A percentile compares a stretch with the other conserved stretches of the same genome.
phyloP scores from a whole-genome alignment of 1,140 invertebrate species.

The Holotrichia oblita region DNA sequence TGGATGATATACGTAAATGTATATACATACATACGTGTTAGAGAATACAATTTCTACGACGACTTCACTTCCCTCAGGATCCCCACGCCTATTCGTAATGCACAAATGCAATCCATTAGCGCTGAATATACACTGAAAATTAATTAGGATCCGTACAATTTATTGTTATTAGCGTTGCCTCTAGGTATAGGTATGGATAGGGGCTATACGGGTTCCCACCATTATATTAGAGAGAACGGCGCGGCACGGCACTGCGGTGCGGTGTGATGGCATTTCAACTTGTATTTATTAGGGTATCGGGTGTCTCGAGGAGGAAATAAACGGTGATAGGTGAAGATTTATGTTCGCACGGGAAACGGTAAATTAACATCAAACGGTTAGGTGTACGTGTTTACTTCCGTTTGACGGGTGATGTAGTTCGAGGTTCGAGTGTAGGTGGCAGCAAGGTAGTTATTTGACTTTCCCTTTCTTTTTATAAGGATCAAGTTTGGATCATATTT shows the following conservation, averaged over 20 bases:
- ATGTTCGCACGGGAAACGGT: not conserved
- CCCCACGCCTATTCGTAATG: not conserved
- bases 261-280: not conserved
- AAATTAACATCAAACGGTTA: slow-evolving; percentile 17
- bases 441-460: too few species aligned
- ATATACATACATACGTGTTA: too few species aligned
- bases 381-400: not conserved
- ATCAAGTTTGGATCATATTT: too few species aligned
- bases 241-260: not conserved
- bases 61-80: too few species aligned
- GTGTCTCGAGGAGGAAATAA: not conserved
- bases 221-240: slow-evolving; percentile 1
- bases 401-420: slow-evolving; percentile 15
- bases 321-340: slow-evolving; percentile 20
- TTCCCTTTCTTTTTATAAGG: too few species aligned
- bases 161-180: not conserved
- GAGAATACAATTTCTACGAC: too few species aligned
- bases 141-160: not conserved
- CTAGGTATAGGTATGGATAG: not conserved
- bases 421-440: not conserved
- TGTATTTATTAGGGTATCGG: slow-evolving; percentile 12
- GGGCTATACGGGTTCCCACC: not conserved
- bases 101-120: slow-evolving; percentile 6
- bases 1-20: too few species aligned
- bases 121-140: not conserved